Base-by-base conservation (phyloP, 2,888 invertebrate genomes). In the Eumerus sabulonum region DNA sequence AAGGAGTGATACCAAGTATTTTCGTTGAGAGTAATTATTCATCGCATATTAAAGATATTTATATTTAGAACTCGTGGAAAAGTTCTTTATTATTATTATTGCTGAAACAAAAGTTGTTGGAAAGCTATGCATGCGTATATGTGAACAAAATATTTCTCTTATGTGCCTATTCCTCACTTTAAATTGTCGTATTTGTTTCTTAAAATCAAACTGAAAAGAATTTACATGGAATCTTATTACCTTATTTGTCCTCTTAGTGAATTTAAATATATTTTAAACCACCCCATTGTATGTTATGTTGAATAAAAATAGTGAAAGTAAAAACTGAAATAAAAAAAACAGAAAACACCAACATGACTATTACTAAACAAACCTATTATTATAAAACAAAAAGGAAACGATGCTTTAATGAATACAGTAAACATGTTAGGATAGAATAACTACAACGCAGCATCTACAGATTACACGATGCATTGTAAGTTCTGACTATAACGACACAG, bases 351-450 rank as follows among this genome's bases (percentile, higher is more conserved):
- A 72, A 72, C 62, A 77, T 47, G 67, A 48, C 67, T 47, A 57
- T 68, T 72, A 74, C 53, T 36, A 59, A 64, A 68, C 7, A 64
- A 66, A 76, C 48, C 72, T 77, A 77, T 77, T 67, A 73, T 74
- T 74, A 73, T 57, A 54, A 74, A 27, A 7, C 2, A 27, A 7
- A 27, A 27, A n/a, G n/a, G n/a, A n/a, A n/a, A n/a, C 47, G 68
- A 79, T 79, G 79, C 79, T 79, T 79, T 79, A 79, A 79, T 60
- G 64, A 79, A 74, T 74, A 70, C 79, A 70, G 70, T 79, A 79
- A 51, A 74, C 59, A 44, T 27, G 56, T 54, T 51, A 72, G 54
- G 27, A 60, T 72, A 56, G 59, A 13, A 54, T 62, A 51, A 48
- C 47, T 60, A 76, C 72, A 67, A 73, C 66, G 63, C 71, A 71